Evolutionary conservation across 2,113 vertebrate species (phyloP), one percentile per base, ranked within the genome.

Genomic region (Notarius quadriscutis): DNA sequence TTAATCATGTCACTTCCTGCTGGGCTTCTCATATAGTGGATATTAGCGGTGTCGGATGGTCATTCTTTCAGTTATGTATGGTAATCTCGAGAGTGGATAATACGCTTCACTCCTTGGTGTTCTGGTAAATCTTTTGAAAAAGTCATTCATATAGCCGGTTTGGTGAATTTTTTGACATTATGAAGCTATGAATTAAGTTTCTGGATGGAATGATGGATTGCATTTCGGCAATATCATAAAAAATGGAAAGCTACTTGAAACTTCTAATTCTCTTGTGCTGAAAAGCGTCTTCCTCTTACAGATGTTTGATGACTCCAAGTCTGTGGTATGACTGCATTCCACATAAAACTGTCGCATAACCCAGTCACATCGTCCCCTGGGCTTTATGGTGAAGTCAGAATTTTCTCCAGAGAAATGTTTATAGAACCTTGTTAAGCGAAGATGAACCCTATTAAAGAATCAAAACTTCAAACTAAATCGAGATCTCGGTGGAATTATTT

Each of bases 341-440:
- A 62, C 7, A 65, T 27, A n/a, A 58, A 75, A 62, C 72, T 53
- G 84, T 85, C 72, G 30, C 14, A 10, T 84, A 58, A 58, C 12
- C 27, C 83, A 72, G 63, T 69, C 25, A 0, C 25, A 30, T 41
- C 20, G n/a, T 60, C 83, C 69, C 69, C 57, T 83, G 57, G 41
- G 80, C 51, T 75, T 30, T 88, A 51, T 87, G 63, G 65, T 50
- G 60, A 80, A 80, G 82, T 80, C 30, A n/a, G 20, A 20, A 7
- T 60, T 88, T 80, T 84, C 75, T 62, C 74, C 58, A 30, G 14
- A 58, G 74, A 22, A 84, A 69, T 8, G 5, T 80, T 69, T 58
- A 57, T n/a, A 34, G 72, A 77, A n/a, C 22, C 0, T 51, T 18
- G 25, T 57, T 27, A 55, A 2, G 1, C 27, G 50, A 78, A 15